Evolutionary conservation across 2,797 vertebrate genomes (phyloP).

Genomic region (Tachyglossus aculeatus): DNA sequence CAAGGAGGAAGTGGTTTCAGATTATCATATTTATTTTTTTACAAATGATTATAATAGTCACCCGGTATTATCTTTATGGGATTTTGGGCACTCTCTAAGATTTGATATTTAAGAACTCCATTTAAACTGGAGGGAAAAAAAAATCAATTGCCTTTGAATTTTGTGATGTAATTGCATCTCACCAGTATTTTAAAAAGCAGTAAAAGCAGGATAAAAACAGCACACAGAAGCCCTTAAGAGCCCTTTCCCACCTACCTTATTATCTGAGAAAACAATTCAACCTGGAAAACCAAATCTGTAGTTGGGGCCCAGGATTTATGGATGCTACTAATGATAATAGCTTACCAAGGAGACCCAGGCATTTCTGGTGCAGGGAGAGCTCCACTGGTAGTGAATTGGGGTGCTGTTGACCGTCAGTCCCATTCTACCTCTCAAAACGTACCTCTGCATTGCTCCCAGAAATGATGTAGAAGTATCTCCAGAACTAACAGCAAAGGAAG

Average conservation of each 20-base stretch:
- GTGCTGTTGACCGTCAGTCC: no score
- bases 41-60: constrained; percentile 67
- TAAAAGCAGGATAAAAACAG: constrained; percentile 49
- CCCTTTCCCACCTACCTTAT: background rate
- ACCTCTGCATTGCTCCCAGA: no score
- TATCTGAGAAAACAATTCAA: background rate
- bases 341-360: no score
- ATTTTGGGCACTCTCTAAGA: constrained; percentile 58
- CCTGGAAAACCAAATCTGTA: no score
- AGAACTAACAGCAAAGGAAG: no score
- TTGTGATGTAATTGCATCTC: constrained; percentile 39
- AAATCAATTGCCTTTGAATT: constrained; percentile 55
- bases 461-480: no score
- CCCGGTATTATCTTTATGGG: constrained; percentile 63
- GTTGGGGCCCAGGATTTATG: no score
- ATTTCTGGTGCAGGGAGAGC: no score
- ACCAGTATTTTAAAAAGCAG: constrained; percentile 51
- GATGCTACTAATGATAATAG: no score
- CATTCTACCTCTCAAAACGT: no score
- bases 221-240: no score
- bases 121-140: constrained; percentile 51
- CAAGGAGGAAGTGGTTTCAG: constrained; percentile 58
- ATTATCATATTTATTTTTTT: constrained; percentile 71
- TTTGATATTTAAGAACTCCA: constrained; percentile 61
- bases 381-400: no score